These are phyloP conservation scores for Acipenser ruthenus DNA, from an alignment of 2,797 vertebrate genomes.

Conservation along the genomic window DNA sequence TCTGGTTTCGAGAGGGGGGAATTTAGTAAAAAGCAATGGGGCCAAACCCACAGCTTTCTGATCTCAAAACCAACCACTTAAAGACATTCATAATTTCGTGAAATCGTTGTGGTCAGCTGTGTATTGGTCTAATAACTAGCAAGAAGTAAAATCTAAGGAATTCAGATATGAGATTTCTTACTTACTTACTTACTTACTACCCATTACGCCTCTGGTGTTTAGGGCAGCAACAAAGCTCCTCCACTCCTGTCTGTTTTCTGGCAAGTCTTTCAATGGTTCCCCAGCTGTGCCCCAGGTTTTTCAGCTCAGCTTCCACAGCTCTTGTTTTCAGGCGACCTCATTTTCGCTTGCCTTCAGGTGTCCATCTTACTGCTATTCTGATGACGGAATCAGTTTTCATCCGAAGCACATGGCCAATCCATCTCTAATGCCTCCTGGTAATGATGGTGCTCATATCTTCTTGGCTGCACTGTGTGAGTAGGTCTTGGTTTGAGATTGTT, in stretches of 20 bases:
- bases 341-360: conserved; percentile 23
- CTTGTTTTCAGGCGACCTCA: conserved; percentile 27
- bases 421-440: too few relatives aligned
- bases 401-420: too few relatives aligned
- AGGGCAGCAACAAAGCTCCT: conserved; percentile 4
- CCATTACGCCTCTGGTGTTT: conserved; percentile 8
- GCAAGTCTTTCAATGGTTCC: conserved; percentile 59
- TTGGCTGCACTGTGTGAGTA: too few relatives aligned
- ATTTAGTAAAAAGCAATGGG: conserved; percentile 30
- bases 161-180: conserved; percentile 45
- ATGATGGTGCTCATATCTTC: too few relatives aligned
- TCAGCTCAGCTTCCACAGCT: conserved; percentile 16
- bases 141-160: conserved; percentile 47
- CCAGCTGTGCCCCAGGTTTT: conserved; percentile 53
- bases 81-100: not conserved
- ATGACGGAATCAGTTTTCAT: too few relatives aligned
- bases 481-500: too few relatives aligned
- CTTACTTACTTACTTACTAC: conserved; percentile 1
- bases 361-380: too few relatives aligned
- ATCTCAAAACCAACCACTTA: not conserved
- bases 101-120: not conserved
- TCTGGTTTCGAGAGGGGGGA: conserved; percentile 36
- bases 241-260: conserved; percentile 45
- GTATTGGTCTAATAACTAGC: conserved; percentile 53
- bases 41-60: conserved; percentile 18